phyloP scores from a whole-genome alignment of 2,113 vertebrate genomes.

The Eulemur rufifrons region DNA sequence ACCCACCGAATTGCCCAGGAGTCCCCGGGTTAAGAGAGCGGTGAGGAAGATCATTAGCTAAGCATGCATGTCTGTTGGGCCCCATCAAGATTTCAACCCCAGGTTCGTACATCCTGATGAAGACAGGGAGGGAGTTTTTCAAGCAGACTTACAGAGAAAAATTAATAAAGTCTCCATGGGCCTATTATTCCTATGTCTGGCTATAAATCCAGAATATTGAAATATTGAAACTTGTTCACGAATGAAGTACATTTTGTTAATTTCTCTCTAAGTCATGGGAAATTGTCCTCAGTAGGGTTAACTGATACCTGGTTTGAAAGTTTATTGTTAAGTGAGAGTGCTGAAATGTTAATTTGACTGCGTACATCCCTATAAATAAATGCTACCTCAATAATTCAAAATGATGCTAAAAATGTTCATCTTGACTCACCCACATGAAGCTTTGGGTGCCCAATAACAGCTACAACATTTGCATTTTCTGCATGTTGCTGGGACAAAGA shows the following conservation, averaged over 20 bases:
- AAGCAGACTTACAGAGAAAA: not conserved
- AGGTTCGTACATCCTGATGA: not conserved
- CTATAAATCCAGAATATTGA: constrained; percentile 55
- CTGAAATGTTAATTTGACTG: not conserved
- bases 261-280: not conserved
- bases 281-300: not conserved
- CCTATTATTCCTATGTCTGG: not conserved
- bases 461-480: not conserved
- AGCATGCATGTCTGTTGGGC: not conserved
- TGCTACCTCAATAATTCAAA: not conserved
- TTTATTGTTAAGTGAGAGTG: not conserved
- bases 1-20: constrained; percentile 3
- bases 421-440: not conserved
- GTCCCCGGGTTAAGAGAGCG: constrained; percentile 7
- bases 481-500: not conserved
- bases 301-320: not conserved
- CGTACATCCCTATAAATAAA: not conserved
- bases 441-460: not conserved
- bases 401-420: not conserved
- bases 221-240: not conserved
- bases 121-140: not conserved
- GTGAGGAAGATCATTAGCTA: constrained; percentile 27
- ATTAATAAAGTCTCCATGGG: constrained; percentile 39
- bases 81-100: constrained; percentile 13
- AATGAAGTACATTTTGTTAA: not conserved